phyloP scores from a whole-genome alignment of 2,888 invertebrate genomes.

The Agrotis clavis region DNA sequence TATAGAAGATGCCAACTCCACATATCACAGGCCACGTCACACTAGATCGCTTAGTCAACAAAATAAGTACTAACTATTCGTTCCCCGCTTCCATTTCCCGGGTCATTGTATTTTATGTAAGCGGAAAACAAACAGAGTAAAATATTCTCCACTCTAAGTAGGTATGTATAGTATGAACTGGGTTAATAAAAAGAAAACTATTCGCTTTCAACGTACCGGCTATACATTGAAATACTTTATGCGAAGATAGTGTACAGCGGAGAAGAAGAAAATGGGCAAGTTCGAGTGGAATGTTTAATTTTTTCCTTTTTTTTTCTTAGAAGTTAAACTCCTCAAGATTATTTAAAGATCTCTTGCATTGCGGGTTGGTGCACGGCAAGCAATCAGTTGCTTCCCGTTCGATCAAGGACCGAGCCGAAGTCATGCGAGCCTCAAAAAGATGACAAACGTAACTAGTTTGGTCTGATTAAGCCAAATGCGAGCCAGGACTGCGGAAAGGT shows the following conservation, averaged over 20 bases:
- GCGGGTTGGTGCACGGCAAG: too few species aligned
- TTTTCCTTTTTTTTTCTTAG: too few species aligned
- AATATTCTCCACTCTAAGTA: conserved; percentile 57
- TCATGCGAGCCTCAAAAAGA: too few species aligned
- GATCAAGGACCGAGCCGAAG: too few species aligned
- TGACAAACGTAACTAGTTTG: too few species aligned
- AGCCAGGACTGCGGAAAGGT: too few species aligned
- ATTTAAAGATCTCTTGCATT: too few species aligned
- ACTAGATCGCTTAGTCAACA: not conserved
- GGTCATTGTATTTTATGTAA: conserved; percentile 36
- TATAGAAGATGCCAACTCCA: not conserved
- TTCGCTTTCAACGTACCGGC: conserved; percentile 58
- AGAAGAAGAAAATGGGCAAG: conserved; percentile 30
- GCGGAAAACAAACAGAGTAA: conserved; percentile 57
- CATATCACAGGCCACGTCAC: too few species aligned
- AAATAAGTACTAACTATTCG: not conserved
- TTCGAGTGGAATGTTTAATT: conserved; percentile 10
- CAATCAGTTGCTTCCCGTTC: too few species aligned
- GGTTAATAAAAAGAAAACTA: conserved; percentile 67
- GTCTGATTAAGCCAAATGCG: too few species aligned
- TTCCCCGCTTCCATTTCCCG: conserved; percentile 5
- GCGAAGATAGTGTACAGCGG: conserved; percentile 63
- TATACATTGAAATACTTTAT: conserved; percentile 71
- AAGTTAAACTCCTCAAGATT: too few species aligned
- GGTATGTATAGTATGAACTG: conserved; percentile 34